Evolutionary conservation across 2,888 invertebrate species (phyloP), one percentile per base, ranked within the genome.

Genomic region (Monoplex corrugatus): DNA sequence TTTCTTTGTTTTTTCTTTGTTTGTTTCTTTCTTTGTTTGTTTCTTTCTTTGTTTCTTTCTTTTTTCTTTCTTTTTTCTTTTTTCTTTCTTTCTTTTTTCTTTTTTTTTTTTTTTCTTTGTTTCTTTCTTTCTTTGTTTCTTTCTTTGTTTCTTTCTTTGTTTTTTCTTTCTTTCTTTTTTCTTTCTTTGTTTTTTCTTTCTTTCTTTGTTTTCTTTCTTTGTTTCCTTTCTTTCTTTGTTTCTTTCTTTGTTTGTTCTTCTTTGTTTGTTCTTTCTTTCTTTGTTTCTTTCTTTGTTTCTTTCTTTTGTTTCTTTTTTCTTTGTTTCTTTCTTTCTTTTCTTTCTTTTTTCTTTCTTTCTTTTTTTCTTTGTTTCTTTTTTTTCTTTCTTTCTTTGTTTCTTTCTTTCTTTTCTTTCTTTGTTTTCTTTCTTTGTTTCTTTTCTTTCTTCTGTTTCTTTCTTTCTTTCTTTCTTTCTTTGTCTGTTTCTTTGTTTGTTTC

Each of bases 291-390:
- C 28, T 28, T 57, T 57, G 19, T 57, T 57, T 28, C 28, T 57
- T n/a, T 40, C n/a, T 32, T 78, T 78, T 32, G 19, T 40, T n/a
- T 78, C n/a, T 32, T 78, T 78, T 32, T 78, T 78, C 78, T 78
- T 78, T 32, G 19, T 57, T 28, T 57, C 28, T 28, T 40, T 78
- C 78, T 78, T 78, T 32, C 23, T 75, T 32, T 78, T 78, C 78
- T 78, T 78, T 32, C n/a, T 78, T 32, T 78, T 10, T 57, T 28
- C 28, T 57, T 28, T 57, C 28, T 10, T 57, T 57, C 57, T 10
- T 57, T n/a, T n/a, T n/a, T n/a, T n/a, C n/a, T n/a, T n/a, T n/a
- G n/a, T n/a, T n/a, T n/a, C n/a, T 10, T 16, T 28, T 23, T 23
- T 57, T 57, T 57, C 28, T 28, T 57, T 57, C 10, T 8, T 19